Evolutionary conservation across 2,113 vertebrate genomes (phyloP), one percentile per base, ranked within the genome.

Genomic region (Erythrocercus mccallii): DNA sequence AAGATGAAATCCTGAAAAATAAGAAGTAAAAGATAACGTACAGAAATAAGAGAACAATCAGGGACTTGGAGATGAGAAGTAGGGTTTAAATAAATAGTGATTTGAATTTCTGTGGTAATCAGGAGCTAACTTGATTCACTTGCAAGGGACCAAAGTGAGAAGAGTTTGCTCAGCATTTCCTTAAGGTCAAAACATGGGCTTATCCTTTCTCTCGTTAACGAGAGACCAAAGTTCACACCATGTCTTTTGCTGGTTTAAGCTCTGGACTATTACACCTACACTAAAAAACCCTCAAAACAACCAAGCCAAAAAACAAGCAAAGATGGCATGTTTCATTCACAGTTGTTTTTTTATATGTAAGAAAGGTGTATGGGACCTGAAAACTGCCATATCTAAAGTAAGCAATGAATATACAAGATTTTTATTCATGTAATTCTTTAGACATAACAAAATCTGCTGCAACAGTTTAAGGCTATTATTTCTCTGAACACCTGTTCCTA

Each of bases 401-500:
- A 81, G 23, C 33, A 68, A 12, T 40, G 7, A 87, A 8, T 74
- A 35, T 88, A 38, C 42, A 35, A 73, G 71, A 27, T 45, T 69
- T 30, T 47, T 69, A 17, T 79, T 66, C 30, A 60, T 81, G 17
- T 64, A 56, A 15, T 82, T 54, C 24, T 82, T 24, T 76, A 64
- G 57, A 54, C 73, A 76, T 87, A 40, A 69, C 53, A 72, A 60
- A 88, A 77, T 56, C 70, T 88, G 42, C 50, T 27, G 42, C 44
- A 76, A 80, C 24, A 73, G 10, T 71, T 76, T 80, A 78, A 82
- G 66, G 28, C 73, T 94, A n/a, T 48, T 76, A 19, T 82, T 81
- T 87, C 68, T 94, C 54, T 80, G 69, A 74, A 58, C 65, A 96
- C 71, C 92, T 94, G 45, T 81, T 94, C 65, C 71, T 89, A 2